Evolutionary conservation across 2,888 invertebrate genomes (phyloP).

Genomic region (Metopia argyrocephala): DNA sequence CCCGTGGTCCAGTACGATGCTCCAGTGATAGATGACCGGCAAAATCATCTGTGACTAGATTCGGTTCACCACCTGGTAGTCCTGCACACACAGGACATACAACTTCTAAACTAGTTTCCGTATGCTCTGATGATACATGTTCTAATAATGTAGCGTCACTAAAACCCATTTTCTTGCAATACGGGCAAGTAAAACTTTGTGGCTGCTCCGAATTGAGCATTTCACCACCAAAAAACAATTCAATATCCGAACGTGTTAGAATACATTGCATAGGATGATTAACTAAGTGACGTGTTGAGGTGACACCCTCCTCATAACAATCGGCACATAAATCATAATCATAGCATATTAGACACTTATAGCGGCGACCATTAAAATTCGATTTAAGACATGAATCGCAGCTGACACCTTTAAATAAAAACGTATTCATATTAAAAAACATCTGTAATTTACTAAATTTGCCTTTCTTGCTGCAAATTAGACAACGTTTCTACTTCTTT

Average conservation of each 20-base stretch:
- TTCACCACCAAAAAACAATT: conserved; percentile 97
- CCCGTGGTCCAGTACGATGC: conserved; percentile 93
- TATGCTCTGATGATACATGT: conserved; percentile 94
- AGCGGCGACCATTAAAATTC: conserved; percentile 97
- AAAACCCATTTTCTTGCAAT: conserved; percentile 97
- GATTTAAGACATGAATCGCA: conserved; percentile 99
- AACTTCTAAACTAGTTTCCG: conserved; percentile 95
- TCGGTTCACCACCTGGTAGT: conserved; percentile 97
- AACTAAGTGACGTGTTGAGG: conserved; percentile 93
- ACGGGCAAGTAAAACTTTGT: conserved; percentile 98
- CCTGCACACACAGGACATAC: conserved; percentile 99
- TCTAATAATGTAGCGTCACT: conserved; percentile 94
- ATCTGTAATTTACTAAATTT: neutral
- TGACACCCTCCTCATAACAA: conserved; percentile 95
- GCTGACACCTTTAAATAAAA: conserved; percentile 89
- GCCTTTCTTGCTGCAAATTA: neutral
- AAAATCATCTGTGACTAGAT: conserved; percentile 98
- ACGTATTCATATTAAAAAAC: neutral
- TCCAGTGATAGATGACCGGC: conserved; percentile 96
- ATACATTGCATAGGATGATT: conserved; percentile 99
- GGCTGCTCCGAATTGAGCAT: conserved; percentile 93
- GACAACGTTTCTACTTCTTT: too few species aligned
- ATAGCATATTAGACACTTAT: conserved; percentile 99
- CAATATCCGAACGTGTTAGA: conserved; percentile 96
- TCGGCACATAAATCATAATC: conserved; percentile 99